A percentile compares a stretch with the other conserved stretches of the same genome.
These are phyloP conservation scores for Daboia siamensis DNA, from an alignment of 2,113 vertebrate species.

Conservation along the genomic window DNA sequence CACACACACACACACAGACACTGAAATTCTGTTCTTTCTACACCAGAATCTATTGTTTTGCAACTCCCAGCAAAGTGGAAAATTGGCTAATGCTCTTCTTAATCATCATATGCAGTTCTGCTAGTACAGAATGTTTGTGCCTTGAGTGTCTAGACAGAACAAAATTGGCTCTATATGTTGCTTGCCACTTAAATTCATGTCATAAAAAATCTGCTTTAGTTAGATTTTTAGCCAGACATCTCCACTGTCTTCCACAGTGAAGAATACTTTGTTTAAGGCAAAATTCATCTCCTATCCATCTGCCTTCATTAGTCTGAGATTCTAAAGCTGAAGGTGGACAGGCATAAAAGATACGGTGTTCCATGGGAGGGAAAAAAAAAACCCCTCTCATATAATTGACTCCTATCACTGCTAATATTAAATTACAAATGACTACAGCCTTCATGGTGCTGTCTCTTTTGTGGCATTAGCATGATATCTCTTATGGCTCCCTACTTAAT, in stretches of 20 bases:
- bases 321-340: neutral
- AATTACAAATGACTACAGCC: neutral
- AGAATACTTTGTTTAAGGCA: neutral
- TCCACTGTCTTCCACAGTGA: neutral
- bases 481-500: neutral
- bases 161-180: neutral
- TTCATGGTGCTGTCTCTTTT: neutral
- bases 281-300: neutral
- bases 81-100: neutral
- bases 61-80: neutral
- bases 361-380: neutral
- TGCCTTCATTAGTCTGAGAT: neutral
- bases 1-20: neutral
- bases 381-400: neutral
- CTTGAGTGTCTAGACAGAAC: neutral
- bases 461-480: neutral
- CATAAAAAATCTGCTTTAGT: neutral
- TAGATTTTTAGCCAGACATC: neutral
- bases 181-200: neutral
- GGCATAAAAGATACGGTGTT: neutral
- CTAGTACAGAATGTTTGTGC: neutral
- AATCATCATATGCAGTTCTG: neutral
- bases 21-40: neutral
- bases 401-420: neutral
- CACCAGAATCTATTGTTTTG: neutral